Evolutionary conservation across 2,797 vertebrate genomes (phyloP).

Genomic region (Morus bassanus): DNA sequence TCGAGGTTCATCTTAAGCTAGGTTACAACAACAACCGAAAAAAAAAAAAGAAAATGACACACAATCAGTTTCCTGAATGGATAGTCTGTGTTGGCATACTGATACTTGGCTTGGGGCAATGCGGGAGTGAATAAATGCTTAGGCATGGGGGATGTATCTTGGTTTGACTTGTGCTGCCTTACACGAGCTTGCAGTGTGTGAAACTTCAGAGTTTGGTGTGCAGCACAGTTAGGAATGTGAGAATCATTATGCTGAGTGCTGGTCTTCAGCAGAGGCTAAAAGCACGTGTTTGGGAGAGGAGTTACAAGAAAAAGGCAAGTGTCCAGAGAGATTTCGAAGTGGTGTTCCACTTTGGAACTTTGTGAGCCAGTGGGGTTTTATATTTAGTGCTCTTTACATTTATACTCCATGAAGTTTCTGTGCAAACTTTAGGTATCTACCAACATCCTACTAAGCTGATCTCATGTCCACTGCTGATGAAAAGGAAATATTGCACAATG

Average conservation of each 20-base stretch:
- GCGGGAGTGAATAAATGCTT: neutral
- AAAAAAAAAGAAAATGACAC: neutral
- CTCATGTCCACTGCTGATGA: neutral
- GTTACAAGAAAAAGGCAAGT: neutral
- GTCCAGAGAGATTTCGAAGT: neutral
- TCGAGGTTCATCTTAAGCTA: neutral
- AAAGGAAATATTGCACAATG: neutral
- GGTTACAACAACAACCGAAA: neutral
- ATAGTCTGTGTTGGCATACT: neutral
- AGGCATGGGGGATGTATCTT: neutral
- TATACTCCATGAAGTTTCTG: neutral
- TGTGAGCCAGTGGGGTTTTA: neutral
- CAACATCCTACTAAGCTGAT: neutral
- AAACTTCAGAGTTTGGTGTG: neutral
- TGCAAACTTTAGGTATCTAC: neutral
- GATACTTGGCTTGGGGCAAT: neutral
- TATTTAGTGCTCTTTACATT: neutral
- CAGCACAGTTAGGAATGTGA: neutral
- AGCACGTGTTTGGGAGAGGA: neutral
- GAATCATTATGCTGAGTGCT: neutral
- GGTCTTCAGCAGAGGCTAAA: neutral
- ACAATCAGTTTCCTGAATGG: neutral
- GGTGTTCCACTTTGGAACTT: neutral
- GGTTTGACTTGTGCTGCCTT: neutral
- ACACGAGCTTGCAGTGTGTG: rapidly evolving